phyloP scores from a whole-genome alignment of 2,113 vertebrate species.

The Colinus virginianus region DNA sequence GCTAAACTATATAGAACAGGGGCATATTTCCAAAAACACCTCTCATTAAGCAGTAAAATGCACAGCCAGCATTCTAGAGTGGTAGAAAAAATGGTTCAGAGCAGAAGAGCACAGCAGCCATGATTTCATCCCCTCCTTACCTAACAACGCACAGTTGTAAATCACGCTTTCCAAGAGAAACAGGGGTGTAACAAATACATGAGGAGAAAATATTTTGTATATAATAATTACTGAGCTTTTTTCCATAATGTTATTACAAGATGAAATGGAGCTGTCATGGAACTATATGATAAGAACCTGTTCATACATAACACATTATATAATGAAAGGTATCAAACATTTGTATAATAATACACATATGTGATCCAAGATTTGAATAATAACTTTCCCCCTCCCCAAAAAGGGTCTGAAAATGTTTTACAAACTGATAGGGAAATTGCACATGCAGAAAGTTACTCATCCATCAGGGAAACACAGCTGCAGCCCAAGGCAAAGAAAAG shows the following conservation, averaged over 20 bases:
- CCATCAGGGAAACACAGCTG: conserved; percentile 29
- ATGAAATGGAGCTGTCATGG: background rate
- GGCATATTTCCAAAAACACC: conserved; percentile 49
- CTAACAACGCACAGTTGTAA: conserved; percentile 28
- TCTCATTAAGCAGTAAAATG: conserved; percentile 60
- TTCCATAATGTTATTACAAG: background rate
- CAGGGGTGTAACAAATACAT: background rate
- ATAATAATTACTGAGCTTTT: background rate
- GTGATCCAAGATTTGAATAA: background rate
- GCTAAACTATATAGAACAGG: conserved; percentile 40
- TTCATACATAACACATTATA: background rate
- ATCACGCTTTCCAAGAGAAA: conserved; percentile 37
- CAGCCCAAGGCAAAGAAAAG: conserved; percentile 50
- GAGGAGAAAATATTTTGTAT: background rate
- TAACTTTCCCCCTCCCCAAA: background rate
- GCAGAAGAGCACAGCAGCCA: background rate
- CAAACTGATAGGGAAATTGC: conserved; percentile 54
- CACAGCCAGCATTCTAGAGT: conserved; percentile 53
- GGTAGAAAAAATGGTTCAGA: conserved; percentile 4
- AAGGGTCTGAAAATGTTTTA: conserved; percentile 49
- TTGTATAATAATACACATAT: background rate
- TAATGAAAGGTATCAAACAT: conserved; percentile 1
- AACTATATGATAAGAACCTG: background rate
- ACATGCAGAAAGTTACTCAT: conserved; percentile 31
- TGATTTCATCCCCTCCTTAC: conserved; percentile 50